These are phyloP conservation scores for Menidia beryllina DNA, from an alignment of 2,113 vertebrate species.

Conservation along the genomic window DNA sequence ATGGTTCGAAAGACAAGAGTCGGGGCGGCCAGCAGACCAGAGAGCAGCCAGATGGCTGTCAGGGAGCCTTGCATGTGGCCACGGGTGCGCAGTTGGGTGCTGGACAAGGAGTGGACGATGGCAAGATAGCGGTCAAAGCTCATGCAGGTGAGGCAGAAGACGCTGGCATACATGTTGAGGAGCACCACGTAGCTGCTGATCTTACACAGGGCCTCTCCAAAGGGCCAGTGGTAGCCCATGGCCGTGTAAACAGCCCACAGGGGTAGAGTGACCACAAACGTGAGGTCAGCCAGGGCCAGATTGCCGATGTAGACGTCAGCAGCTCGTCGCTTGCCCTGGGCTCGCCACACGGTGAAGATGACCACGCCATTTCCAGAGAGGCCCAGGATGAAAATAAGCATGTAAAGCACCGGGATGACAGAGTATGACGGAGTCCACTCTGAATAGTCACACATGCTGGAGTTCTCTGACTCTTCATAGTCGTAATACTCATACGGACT, in stretches of 20 bases:
- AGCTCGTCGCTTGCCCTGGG: conserved; percentile 80
- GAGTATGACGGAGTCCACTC: conserved; percentile 86
- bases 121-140: conserved; percentile 89
- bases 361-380: conserved; percentile 88
- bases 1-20: conserved; percentile 85
- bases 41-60: conserved; percentile 82
- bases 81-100: conserved; percentile 80
- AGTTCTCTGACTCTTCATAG: conserved; percentile 64
- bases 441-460: conserved; percentile 79
- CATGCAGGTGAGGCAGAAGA: conserved; percentile 89
- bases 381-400: conserved; percentile 89
- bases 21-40: conserved; percentile 81
- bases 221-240: conserved; percentile 89
- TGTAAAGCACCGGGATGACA: conserved; percentile 87
- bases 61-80: conserved; percentile 74
- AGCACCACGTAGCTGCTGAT: conserved; percentile 88
- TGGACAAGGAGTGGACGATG: conserved; percentile 85
- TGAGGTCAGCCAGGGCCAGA: conserved; percentile 88
- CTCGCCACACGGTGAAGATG: conserved; percentile 87
- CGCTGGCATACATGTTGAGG: conserved; percentile 89
- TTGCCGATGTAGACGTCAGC: conserved; percentile 88
- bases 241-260: conserved; percentile 90
- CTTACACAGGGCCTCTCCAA: conserved; percentile 86
- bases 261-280: conserved; percentile 87
- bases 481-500: conserved; percentile 65